phyloP scores from a whole-genome alignment of 1,140 invertebrate genomes.

The Drosophila murphyi region DNA sequence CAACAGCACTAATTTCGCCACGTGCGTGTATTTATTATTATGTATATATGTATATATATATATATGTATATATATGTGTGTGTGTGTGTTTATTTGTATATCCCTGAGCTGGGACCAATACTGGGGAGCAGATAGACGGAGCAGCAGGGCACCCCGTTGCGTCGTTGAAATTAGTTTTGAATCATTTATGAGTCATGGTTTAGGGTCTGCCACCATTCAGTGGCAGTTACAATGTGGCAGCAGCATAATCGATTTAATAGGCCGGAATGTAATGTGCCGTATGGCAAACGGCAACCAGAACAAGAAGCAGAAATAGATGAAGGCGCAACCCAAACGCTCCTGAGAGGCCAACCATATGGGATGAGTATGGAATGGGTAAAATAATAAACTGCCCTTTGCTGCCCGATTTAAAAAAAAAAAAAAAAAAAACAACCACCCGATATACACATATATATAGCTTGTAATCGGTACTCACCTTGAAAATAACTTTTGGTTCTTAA shows the following conservation, averaged over 20 bases:
- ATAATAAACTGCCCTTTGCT: not conserved
- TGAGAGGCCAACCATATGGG: conserved; percentile 43
- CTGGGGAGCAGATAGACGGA: conserved; percentile 27
- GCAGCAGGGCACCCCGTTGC: conserved; percentile 58
- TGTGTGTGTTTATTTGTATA: conserved; percentile 14
- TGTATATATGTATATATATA: not conserved
- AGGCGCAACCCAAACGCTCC: not conserved
- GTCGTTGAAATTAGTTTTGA: conserved; percentile 81
- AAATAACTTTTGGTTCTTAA: conserved; percentile 99
- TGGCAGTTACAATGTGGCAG: conserved; percentile 33
- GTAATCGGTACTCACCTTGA: conserved; percentile 92
- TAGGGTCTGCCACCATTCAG: conserved; percentile 61
- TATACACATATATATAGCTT: too few relatives aligned
- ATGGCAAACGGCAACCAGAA: conserved; percentile 34
- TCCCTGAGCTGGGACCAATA: conserved; percentile 20
- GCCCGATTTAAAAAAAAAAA: not conserved
- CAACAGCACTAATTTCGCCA: conserved; percentile 60
- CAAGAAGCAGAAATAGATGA: conserved; percentile 7
- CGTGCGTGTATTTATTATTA: conserved; percentile 52
- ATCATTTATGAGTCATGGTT: conserved; percentile 82
- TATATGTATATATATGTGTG: conserved; percentile 32
- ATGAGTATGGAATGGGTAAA: conserved; percentile 6
- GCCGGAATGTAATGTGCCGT: conserved; percentile 67
- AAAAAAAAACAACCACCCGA: conserved; percentile 6
- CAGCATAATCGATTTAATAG: conserved; percentile 80